A percentile compares a stretch with the other conserved stretches of the same genome.
These are phyloP conservation scores for Drosophila eugracilis DNA, from an alignment of 1,140 invertebrate species.

Conservation along the genomic window DNA sequence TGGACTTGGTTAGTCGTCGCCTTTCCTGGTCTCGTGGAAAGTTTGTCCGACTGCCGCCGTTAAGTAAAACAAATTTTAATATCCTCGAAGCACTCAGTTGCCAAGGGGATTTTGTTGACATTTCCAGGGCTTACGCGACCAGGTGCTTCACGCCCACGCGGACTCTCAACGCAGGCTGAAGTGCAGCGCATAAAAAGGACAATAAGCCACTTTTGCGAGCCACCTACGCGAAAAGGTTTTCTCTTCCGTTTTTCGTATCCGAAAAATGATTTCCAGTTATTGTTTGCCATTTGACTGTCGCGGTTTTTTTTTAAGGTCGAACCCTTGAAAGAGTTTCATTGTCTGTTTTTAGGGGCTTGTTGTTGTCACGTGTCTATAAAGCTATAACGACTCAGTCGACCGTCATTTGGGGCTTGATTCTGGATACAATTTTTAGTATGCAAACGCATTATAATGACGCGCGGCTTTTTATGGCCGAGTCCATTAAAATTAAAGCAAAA, in stretches of 20 bases:
- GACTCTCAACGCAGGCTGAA: constrained; percentile 17
- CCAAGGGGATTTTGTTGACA: constrained; percentile 67
- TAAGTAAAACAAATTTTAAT: constrained; percentile 67
- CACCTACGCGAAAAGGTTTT: constrained; percentile 67
- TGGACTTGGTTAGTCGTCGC: not conserved
- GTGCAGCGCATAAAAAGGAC: constrained; percentile 80
- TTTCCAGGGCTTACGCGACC: constrained; percentile 44
- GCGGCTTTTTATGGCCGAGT: constrained; percentile 66
- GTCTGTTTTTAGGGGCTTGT: constrained; percentile 62
- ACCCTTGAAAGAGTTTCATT: constrained; percentile 65
- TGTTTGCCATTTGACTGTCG: constrained; percentile 70
- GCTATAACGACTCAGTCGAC: constrained; percentile 35
- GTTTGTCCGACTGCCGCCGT: constrained; percentile 16
- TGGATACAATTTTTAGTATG: constrained; percentile 77
- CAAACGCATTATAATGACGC: constrained; percentile 79
- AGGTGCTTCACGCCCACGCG: constrained; percentile 11
- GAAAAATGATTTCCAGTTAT: constrained; percentile 71
- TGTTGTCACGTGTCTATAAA: constrained; percentile 81
- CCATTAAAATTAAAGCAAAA: constrained; percentile 83
- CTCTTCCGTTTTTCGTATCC: constrained; percentile 14
- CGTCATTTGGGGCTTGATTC: constrained; percentile 59
- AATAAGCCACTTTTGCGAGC: constrained; percentile 74
- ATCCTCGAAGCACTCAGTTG: constrained; percentile 59
- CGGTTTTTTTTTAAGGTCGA: constrained; percentile 59
- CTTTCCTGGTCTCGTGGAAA: constrained; percentile 3